These are phyloP conservation scores for Corythornis vintsioides DNA, from an alignment of 2,113 vertebrate species.

Conservation along the genomic window DNA sequence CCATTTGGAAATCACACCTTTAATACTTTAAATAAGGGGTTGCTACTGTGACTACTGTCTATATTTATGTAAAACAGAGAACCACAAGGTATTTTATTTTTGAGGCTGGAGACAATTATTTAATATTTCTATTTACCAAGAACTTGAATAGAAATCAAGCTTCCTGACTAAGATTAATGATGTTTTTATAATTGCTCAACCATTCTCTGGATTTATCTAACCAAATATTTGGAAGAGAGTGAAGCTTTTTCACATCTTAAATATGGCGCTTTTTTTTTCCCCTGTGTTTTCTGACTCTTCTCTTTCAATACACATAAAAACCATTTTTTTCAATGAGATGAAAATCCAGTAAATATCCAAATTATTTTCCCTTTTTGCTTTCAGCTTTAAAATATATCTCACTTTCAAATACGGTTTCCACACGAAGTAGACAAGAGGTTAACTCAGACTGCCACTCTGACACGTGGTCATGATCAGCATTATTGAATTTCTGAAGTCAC, in stretches of 20 bases:
- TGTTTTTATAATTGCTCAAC: neutral
- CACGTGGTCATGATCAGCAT: neutral
- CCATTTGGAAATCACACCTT: constrained; percentile 23
- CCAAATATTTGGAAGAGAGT: neutral
- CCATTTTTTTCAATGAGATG: neutral
- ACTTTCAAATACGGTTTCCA: neutral
- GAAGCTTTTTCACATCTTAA: neutral
- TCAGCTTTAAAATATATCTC: neutral
- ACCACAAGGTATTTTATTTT: neutral
- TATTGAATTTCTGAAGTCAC: neutral
- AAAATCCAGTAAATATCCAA: neutral
- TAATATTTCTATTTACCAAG: neutral
- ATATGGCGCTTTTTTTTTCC: neutral
- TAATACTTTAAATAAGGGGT: neutral
- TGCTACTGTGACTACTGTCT: neutral
- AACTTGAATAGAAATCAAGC: neutral
- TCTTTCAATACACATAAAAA: neutral
- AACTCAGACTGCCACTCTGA: neutral
- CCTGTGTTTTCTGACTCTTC: neutral
- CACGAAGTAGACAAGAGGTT: neutral
- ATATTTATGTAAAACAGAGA: neutral
- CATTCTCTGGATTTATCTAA: neutral
- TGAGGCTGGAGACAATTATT: neutral
- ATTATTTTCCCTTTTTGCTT: neutral
- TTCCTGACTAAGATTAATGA: neutral